Percentiles rank a stretch among this genome's conserved stretches.
These are phyloP conservation scores for Heliconius nattereri DNA, from an alignment of 1,140 invertebrate species.

Conservation along the genomic window DNA sequence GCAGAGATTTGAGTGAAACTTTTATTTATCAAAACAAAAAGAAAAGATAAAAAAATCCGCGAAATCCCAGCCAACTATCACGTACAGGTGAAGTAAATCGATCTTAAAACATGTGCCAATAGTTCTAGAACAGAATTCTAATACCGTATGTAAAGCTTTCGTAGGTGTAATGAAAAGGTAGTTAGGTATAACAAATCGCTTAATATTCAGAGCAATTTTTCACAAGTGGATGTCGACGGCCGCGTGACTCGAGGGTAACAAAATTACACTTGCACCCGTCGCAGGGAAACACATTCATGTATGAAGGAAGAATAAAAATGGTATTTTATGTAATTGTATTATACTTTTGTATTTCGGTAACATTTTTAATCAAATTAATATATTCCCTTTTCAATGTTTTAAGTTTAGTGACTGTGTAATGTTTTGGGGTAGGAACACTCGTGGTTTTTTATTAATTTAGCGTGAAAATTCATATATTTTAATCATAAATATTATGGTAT, in stretches of 20 bases:
- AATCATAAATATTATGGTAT: too few species aligned
- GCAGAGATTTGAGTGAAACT: too few species aligned
- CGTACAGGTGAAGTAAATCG: neutral
- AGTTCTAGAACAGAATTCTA: neutral
- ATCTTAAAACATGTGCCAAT: neutral
- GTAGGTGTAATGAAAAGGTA: constrained; percentile 28
- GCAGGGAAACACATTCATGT: constrained; percentile 31
- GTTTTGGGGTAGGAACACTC: too few species aligned
- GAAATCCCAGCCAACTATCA: neutral
- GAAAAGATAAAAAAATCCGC: too few species aligned
- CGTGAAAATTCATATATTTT: too few species aligned
- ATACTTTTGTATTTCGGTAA: neutral
- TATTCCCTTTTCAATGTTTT: neutral
- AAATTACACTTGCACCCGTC: constrained; percentile 49
- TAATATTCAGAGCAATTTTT: constrained; percentile 54
- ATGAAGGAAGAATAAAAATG: neutral
- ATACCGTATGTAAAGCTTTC: neutral
- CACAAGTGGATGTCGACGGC: constrained; percentile 43
- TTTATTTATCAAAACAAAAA: too few species aligned
- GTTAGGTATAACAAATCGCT: constrained; percentile 42
- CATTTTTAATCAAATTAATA: neutral
- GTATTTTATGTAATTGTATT: constrained; percentile 3
- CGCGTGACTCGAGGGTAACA: constrained; percentile 45
- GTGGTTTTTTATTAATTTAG: too few species aligned
- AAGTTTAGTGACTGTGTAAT: neutral